These are phyloP conservation scores for Troides aeacus DNA, from an alignment of 2,888 invertebrate genomes.

Conservation along the genomic window DNA sequence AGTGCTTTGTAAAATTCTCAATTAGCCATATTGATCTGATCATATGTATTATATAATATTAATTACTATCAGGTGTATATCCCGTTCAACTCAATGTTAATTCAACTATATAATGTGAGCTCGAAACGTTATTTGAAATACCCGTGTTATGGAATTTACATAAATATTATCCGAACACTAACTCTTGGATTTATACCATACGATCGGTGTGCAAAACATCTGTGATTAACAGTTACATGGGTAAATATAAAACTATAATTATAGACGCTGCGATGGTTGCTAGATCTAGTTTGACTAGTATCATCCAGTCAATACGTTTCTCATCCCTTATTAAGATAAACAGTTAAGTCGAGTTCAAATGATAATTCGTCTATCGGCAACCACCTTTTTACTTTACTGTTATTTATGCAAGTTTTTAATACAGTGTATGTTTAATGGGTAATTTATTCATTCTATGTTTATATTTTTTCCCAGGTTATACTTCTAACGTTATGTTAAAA, in stretches of 20 bases:
- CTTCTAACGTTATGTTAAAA: neutral
- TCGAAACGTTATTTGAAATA: neutral
- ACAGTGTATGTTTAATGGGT: neutral
- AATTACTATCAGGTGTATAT: too few species aligned
- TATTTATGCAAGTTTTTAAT: neutral
- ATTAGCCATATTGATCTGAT: too few species aligned
- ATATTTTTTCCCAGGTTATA: neutral
- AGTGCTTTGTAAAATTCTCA: too few species aligned
- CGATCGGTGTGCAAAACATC: neutral
- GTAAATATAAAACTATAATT: conserved; percentile 22
- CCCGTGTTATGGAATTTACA: neutral
- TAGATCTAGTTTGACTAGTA: conserved; percentile 25
- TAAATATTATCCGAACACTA: neutral
- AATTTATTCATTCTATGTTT: neutral
- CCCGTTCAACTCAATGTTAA: too few species aligned
- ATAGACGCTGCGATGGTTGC: conserved; percentile 4
- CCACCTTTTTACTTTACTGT: neutral
- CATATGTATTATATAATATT: too few species aligned
- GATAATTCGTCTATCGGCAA: neutral
- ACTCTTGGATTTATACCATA: neutral
- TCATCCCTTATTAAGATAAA: conserved; percentile 26
- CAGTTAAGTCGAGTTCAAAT: conserved; percentile 16
- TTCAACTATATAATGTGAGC: neutral
- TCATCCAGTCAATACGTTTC: conserved; percentile 21
- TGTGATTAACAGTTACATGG: conserved; percentile 21